Conservation (phyloP, 2,113 vertebrate species). For the Pycnonotus jocosus region DNA sequence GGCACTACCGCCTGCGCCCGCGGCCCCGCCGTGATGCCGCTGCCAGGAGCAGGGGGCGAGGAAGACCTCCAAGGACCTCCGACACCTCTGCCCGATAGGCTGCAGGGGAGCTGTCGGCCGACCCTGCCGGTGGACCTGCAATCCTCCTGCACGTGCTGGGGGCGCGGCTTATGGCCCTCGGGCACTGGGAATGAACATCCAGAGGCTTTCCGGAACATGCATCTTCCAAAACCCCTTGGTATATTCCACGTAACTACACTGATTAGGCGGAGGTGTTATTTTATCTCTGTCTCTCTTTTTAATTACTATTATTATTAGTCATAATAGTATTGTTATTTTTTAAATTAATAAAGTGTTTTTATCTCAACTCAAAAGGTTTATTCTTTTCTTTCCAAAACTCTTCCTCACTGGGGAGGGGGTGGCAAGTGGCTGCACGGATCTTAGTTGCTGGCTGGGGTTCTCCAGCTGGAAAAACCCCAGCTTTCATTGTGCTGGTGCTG, state of each 20-base stretch:
- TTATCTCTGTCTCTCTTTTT: not conserved
- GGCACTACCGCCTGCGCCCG: not conserved
- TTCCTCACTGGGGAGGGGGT: not conserved
- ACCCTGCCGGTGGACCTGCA: not conserved
- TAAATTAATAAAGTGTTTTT: not conserved
- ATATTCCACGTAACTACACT: not conserved
- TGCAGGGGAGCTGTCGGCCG: rapidly evolving
- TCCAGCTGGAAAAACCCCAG: not conserved
- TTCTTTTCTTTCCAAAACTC: not conserved
- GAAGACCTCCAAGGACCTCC: rapidly evolving
- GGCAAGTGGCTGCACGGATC: not conserved
- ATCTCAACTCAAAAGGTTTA: not conserved
- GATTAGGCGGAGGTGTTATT: not conserved
- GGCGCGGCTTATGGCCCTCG: not conserved
- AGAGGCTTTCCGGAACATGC: too few relatives aligned
- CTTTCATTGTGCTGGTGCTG: not conserved
- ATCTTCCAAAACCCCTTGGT: too few relatives aligned
- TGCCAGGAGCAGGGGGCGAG: rapidly evolving
- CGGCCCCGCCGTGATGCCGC: not conserved
- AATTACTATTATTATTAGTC: not conserved
- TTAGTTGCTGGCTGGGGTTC: not conserved
- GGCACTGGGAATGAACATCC: not conserved
- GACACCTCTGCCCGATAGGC: rapidly evolving
- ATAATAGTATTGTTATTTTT: not conserved
- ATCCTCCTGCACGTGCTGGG: not conserved